A percentile compares a stretch with the other conserved stretches of the same genome.
Evolutionary conservation across 2,113 vertebrate genomes (phyloP).

Genomic region (Dasypus novemcinctus): DNA sequence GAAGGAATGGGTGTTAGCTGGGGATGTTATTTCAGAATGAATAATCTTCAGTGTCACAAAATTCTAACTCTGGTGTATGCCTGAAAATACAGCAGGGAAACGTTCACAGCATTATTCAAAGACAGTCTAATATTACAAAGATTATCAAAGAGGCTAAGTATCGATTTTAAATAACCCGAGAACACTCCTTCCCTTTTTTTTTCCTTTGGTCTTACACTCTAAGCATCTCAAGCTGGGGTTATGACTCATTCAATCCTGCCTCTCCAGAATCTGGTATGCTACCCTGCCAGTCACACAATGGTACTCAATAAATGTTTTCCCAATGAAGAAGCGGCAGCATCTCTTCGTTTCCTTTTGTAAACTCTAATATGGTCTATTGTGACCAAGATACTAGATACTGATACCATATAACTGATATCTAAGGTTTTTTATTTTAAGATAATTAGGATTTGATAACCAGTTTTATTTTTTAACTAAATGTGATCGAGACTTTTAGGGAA

Average conservation of each 20-base stretch:
- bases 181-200: background rate
- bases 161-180: slow-evolving; percentile 12
- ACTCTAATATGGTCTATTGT: background rate
- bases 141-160: background rate
- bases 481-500: background rate
- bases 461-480: background rate
- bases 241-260: slow-evolving; percentile 10
- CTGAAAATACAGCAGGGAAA: slow-evolving; percentile 30
- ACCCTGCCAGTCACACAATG: background rate
- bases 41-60: background rate
- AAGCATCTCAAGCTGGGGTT: background rate
- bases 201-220: background rate
- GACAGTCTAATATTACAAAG: background rate
- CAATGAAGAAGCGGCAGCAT: background rate
- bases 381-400: background rate
- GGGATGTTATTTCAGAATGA: background rate
- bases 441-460: background rate
- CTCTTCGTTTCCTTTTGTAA: background rate
- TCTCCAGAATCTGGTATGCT: background rate
- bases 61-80: slow-evolving; percentile 5
- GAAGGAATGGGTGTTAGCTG: background rate
- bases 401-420: background rate
- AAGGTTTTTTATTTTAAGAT: background rate
- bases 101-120: background rate
- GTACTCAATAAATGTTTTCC: background rate